phyloP scores from a whole-genome alignment of 2,113 vertebrate genomes.

The Limanda limanda region DNA sequence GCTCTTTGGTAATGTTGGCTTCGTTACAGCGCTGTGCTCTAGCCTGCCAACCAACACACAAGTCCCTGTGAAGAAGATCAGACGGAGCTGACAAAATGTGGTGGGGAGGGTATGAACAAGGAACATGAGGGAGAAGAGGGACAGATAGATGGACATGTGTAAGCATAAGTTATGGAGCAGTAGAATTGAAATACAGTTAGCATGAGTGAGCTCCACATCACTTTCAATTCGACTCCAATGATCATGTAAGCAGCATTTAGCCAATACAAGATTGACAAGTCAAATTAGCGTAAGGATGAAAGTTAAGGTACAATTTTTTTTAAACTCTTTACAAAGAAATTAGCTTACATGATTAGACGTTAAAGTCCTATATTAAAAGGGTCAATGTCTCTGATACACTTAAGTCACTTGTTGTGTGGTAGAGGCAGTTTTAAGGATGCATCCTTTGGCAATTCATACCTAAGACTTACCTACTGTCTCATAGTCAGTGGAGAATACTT shows the following conservation, averaged over 20 bases:
- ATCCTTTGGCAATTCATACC: too few species aligned
- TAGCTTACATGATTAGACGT: too few species aligned
- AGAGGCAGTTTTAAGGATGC: too few species aligned
- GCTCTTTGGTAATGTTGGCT: conserved; percentile 53
- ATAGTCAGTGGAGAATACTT: too few species aligned
- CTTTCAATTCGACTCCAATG: not conserved
- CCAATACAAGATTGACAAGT: too few species aligned
- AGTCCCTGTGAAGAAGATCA: conserved; percentile 23
- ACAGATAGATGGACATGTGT: not conserved
- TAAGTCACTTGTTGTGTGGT: too few species aligned
- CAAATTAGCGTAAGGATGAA: too few species aligned
- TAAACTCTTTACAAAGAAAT: too few species aligned
- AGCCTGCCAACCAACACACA: conserved; percentile 17
- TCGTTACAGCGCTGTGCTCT: conserved; percentile 39
- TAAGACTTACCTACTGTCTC: too few species aligned
- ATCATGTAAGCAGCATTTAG: not conserved
- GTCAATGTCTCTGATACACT: too few species aligned
- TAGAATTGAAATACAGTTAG: not conserved
- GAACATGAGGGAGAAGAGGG: not conserved
- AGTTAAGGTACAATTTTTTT: too few species aligned
- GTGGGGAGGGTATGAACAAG: not conserved
- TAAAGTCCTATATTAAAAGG: too few species aligned
- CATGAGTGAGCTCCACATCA: not conserved
- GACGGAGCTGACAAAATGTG: conserved; percentile 2
- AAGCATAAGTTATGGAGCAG: not conserved